A percentile compares a stretch with the other conserved stretches of the same genome.
Conservation (phyloP, 2,888 invertebrate species). For the Altica lythri region DNA sequence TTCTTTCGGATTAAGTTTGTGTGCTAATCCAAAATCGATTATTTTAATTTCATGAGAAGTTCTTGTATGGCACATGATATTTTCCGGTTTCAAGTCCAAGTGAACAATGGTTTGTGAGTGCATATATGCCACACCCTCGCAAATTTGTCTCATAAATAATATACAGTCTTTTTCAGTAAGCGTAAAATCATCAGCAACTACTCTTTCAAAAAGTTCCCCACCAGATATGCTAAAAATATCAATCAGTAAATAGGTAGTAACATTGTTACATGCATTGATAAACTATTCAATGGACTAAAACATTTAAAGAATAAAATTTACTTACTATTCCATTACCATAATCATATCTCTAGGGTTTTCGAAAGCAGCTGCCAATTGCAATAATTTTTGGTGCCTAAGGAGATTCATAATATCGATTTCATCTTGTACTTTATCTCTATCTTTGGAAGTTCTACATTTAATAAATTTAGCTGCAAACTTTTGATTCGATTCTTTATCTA, state of each 20-base stretch:
- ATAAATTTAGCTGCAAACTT: slow-evolving; percentile 84
- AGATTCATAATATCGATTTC: slow-evolving; percentile 88
- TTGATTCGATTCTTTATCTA: slow-evolving; percentile 67
- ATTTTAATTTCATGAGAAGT: slow-evolving; percentile 88
- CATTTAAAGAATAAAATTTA: slow-evolving; percentile 39
- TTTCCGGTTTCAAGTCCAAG: slow-evolving; percentile 93
- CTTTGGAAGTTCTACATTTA: slow-evolving; percentile 72
- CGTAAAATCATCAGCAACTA: slow-evolving; percentile 90
- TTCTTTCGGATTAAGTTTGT: slow-evolving; percentile 69
- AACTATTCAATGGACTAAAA: not conserved
- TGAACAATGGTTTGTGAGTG: slow-evolving; percentile 84
- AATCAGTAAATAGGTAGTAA: not conserved
- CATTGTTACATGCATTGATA: not conserved
- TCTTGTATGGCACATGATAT: slow-evolving; percentile 87
- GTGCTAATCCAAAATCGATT: slow-evolving; percentile 92
- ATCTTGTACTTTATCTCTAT: slow-evolving; percentile 75
- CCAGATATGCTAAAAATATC: slow-evolving; percentile 76
- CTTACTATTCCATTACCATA: slow-evolving; percentile 92
- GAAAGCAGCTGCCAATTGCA: slow-evolving; percentile 82
- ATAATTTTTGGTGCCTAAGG: slow-evolving; percentile 80
- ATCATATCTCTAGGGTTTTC: slow-evolving; percentile 77
- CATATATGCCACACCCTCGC: slow-evolving; percentile 89
- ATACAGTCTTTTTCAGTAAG: slow-evolving; percentile 86
- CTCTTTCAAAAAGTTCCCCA: slow-evolving; percentile 91
- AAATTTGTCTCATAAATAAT: slow-evolving; percentile 87